Evolutionary conservation across 2,797 vertebrate genomes (phyloP).

Genomic region (Siniperca scherzeri): DNA sequence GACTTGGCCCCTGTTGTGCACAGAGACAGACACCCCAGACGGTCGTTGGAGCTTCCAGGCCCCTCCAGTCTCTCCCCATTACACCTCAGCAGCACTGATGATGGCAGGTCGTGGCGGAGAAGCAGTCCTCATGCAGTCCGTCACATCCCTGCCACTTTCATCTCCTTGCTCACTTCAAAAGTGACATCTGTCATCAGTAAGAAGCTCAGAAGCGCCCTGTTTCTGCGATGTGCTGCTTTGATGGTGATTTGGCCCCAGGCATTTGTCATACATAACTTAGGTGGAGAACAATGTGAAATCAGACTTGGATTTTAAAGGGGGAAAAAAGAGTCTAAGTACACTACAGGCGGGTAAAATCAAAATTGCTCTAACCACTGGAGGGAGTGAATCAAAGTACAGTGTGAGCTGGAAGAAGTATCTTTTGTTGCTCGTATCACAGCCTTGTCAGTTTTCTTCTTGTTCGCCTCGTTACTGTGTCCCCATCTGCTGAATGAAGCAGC

Average conservation of each 20-base stretch:
- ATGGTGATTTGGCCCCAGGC: constrained; percentile 89
- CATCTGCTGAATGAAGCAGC: constrained; percentile 62
- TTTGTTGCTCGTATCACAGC: constrained; percentile 82
- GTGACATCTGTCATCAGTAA: constrained; percentile 88
- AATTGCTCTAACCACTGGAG: constrained; percentile 88
- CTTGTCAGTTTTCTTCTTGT: constrained; percentile 89
- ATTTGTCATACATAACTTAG: constrained; percentile 91
- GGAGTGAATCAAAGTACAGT: constrained; percentile 90
- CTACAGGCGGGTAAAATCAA: constrained; percentile 89
- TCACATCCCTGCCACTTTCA: constrained; percentile 87
- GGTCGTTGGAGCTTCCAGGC: constrained; percentile 74
- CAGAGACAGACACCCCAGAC: constrained; percentile 80
- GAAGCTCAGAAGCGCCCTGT: constrained; percentile 89
- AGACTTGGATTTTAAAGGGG: constrained; percentile 82
- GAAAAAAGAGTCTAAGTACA: constrained; percentile 82
- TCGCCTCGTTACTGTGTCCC: constrained; percentile 82
- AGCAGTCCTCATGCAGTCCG: constrained; percentile 83
- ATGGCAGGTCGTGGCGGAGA: constrained; percentile 78
- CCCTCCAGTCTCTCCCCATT: constrained; percentile 82
- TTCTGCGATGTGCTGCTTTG: constrained; percentile 87
- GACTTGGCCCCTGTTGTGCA: constrained; percentile 70
- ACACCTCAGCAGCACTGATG: constrained; percentile 78
- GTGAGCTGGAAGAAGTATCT: constrained; percentile 84
- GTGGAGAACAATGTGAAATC: constrained; percentile 91
- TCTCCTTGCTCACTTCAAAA: constrained; percentile 87